Conservation (phyloP, 2,888 invertebrate genomes). For the Sycophila texana region DNA sequence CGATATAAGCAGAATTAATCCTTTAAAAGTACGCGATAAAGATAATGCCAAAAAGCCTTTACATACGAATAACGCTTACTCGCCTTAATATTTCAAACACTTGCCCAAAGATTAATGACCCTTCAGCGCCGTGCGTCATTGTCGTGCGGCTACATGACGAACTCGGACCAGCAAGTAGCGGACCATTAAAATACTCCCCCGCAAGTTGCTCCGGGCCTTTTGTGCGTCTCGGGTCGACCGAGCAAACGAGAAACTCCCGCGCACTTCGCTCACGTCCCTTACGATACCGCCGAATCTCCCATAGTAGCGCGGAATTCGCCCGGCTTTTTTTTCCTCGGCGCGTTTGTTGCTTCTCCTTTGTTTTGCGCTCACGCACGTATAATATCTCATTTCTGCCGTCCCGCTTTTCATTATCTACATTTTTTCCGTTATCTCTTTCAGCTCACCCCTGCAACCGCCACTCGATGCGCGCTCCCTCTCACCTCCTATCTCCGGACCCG, state of each 20-base stretch:
- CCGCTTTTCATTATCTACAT: constrained; percentile 38
- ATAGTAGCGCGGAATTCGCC: neutral
- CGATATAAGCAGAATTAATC: too few relatives aligned
- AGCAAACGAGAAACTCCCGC: neutral
- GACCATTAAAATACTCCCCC: too few relatives aligned
- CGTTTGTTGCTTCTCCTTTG: constrained; percentile 12
- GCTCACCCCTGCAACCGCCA: too few relatives aligned
- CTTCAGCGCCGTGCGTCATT: too few relatives aligned
- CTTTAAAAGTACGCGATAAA: too few relatives aligned
- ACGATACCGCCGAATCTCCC: neutral
- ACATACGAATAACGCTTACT: too few relatives aligned
- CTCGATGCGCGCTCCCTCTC: neutral
- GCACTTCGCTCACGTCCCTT: neutral
- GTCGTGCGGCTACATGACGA: too few relatives aligned
- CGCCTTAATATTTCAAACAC: too few relatives aligned
- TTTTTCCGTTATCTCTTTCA: constrained; percentile 21
- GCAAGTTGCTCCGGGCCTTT: neutral
- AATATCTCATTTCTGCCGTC: constrained; percentile 28
- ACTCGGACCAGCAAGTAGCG: too few relatives aligned
- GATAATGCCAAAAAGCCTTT: too few relatives aligned
- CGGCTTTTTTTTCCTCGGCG: neutral
- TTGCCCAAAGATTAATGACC: too few relatives aligned
- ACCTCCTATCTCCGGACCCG: neutral
- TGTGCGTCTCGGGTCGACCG: neutral
- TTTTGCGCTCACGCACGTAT: constrained; percentile 8